Base-by-base conservation (phyloP, 2,113 vertebrate genomes). In the Gopherus evgoodei region DNA sequence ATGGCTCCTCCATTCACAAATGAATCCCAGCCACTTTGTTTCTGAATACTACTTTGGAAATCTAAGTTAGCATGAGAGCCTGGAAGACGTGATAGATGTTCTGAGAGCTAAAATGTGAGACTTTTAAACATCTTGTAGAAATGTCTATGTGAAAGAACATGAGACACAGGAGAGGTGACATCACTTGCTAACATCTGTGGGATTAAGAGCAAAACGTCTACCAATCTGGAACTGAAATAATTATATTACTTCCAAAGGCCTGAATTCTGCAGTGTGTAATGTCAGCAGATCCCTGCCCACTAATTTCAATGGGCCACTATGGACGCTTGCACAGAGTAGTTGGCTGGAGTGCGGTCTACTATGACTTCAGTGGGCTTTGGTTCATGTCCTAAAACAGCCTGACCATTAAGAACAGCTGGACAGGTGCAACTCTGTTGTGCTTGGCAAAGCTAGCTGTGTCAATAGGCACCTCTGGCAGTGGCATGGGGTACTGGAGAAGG, bases 371-470 rank as follows among this genome's bases (percentile, higher is more conserved):
- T 5, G 78, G 59, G n/a, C 69, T 97, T 95, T 95, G 94, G 95
- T 95, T 87, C 47, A 72, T 65, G 56, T 92, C 92, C 94, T 89
- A 96, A 92, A 86, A 88, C 50, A 96, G n/a, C 81, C 87, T 84
- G 87, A 95, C 81, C 93, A 94, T 65, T 86, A 91, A 17, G 91
- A 95, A 59, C 81, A 95, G 59, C 79, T 75, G 88, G 76, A 42
- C 90, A 97, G 96, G 88, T 94, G 83, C 91, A 87, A 93, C 35
- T 1, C 38, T 94, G 85, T 97, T 97, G 88, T 93, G 53, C 8
- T 96, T 96, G 96, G 95, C 84, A 42, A 76, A 56, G 22, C 29
- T 24, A 88, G 6, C 38, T 83, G 44, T 94, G 96, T 96, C 87
- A 83, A 96, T 62, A 95, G 42, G 57, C 53, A 75, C 88, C 90